A percentile compares a stretch with the other conserved stretches of the same genome.
phyloP scores from a whole-genome alignment of 2,888 invertebrate species.

The Trissonchulus sp. region DNA sequence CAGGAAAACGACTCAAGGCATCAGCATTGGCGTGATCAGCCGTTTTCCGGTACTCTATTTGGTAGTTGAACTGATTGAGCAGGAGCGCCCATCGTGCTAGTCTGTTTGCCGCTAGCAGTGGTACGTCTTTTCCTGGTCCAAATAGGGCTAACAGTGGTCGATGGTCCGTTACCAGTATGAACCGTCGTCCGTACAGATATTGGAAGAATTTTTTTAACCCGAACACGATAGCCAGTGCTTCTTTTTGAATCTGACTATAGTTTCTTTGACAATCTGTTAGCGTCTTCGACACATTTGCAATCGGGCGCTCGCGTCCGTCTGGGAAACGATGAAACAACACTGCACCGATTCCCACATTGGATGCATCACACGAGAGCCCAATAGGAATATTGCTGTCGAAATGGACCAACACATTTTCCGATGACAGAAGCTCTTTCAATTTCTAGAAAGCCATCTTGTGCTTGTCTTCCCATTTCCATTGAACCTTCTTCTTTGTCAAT shows the following conservation, averaged over 20 bases:
- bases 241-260: conserved; percentile 18
- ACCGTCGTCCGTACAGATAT: conserved; percentile 4
- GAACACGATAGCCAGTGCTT: conserved; percentile 20
- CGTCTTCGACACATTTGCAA: conserved; percentile 25
- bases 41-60: conserved; percentile 15
- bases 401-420: background rate
- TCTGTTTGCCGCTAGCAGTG: conserved; percentile 32
- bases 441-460: background rate
- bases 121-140: conserved; percentile 28
- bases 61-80: conserved; percentile 22
- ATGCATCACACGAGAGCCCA: conserved; percentile 20
- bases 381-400: background rate
- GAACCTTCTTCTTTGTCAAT: background rate
- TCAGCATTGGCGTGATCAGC: conserved; percentile 35
- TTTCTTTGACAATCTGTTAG: background rate
- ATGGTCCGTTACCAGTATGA: conserved; percentile 10
- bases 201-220: conserved; percentile 13
- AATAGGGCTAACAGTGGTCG: conserved; percentile 22
- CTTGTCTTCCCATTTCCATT: background rate
- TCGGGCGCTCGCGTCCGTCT: conserved; percentile 19
- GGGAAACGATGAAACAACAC: conserved; percentile 9
- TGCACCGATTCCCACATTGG: too few relatives aligned
- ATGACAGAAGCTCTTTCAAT: background rate
- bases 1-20: conserved; percentile 35
- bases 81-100: conserved; percentile 35